Percentiles rank a stretch among this genome's conserved stretches.
These are phyloP conservation scores for Gallinago paraguaiae DNA, from an alignment of 2,113 vertebrate genomes.

Conservation along the genomic window DNA sequence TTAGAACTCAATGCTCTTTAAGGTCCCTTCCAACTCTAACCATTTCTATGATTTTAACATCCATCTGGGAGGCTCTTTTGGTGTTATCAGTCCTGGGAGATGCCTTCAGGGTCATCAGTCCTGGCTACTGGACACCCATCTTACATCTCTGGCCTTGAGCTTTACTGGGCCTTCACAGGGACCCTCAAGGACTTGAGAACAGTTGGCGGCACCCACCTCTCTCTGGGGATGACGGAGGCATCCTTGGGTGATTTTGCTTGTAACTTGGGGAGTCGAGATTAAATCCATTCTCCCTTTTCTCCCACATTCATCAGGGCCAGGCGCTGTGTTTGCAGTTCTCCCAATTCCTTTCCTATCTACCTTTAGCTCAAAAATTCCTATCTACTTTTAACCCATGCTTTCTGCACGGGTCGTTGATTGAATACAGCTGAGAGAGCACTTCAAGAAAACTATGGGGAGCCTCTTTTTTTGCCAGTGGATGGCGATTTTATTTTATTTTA, in stretches of 20 bases:
- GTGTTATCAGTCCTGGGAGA: background rate
- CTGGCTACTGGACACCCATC: background rate
- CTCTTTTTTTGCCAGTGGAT: background rate
- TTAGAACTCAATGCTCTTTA: too few relatives aligned
- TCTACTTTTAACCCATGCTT: background rate
- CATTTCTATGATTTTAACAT: background rate
- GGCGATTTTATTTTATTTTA: background rate
- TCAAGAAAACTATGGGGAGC: background rate
- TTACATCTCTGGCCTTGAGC: background rate
- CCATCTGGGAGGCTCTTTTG: fast-evolving
- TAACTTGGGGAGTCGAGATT: background rate
- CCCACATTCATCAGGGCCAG: background rate
- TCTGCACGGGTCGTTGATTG: background rate
- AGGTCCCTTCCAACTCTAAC: too few relatives aligned
- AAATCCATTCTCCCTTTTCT: background rate
- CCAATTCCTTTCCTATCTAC: background rate
- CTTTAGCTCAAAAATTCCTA: background rate
- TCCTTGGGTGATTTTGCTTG: background rate
- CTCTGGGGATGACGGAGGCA: background rate
- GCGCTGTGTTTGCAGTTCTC: background rate
- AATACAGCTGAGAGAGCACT: background rate
- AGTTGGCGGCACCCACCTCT: fast-evolving
- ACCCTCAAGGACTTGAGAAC: background rate
- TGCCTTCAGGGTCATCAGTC: background rate
- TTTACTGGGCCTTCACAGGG: background rate